These are phyloP conservation scores for Autographa gamma DNA, from an alignment of 2,888 invertebrate genomes.

Conservation along the genomic window DNA sequence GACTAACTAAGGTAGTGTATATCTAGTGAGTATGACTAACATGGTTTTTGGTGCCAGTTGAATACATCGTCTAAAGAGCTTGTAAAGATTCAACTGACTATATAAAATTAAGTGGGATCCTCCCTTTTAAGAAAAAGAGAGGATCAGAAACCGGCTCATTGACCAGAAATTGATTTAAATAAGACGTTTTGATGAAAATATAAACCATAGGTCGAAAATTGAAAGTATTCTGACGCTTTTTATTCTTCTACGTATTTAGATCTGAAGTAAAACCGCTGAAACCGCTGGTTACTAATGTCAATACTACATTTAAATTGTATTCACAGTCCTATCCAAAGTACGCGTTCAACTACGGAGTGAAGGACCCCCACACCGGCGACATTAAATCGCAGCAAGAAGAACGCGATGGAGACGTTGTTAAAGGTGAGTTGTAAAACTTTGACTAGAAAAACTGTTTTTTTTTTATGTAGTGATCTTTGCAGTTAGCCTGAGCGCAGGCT, in stretches of 20 bases:
- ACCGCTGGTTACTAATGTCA: not conserved
- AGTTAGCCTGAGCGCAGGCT: no score
- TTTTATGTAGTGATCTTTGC: no score
- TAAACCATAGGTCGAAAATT: no score
- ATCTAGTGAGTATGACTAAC: not conserved
- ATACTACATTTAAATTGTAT: slow-evolving; percentile 10
- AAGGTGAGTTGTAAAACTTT: slow-evolving; percentile 81
- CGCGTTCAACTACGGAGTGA: slow-evolving; percentile 91
- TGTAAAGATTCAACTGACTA: not conserved
- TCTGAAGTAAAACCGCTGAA: no score
- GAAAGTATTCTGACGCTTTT: no score
- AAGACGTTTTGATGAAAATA: no score
- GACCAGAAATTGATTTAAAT: no score
- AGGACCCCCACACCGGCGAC: slow-evolving; percentile 92
- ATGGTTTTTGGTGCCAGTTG: not conserved
- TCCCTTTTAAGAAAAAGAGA: no score
- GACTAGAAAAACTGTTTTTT: no score
- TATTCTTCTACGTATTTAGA: no score
- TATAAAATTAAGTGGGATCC: no score
- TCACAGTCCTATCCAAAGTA: slow-evolving; percentile 91
- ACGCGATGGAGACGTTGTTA: slow-evolving; percentile 92
- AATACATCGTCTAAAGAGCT: not conserved
- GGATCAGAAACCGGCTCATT: no score
- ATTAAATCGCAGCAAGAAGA: slow-evolving; percentile 92
- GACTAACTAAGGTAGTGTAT: not conserved